Percentiles rank a stretch among this genome's conserved stretches.
Evolutionary conservation across 1,140 invertebrate species (phyloP).

Genomic region (Liolophura sinensis): DNA sequence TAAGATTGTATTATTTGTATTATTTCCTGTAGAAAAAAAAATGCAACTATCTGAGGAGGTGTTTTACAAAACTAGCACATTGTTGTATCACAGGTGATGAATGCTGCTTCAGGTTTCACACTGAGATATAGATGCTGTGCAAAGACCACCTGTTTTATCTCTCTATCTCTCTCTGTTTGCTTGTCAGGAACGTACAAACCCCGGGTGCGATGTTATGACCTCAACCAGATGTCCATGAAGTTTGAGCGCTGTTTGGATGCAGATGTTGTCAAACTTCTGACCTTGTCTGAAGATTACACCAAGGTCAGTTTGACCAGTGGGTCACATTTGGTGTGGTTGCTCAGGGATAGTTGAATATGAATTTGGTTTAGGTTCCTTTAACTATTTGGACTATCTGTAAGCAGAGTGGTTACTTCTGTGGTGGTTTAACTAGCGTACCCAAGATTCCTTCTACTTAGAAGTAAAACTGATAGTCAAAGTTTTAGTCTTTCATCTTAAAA

Average conservation of each 20-base stretch:
- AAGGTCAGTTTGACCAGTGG: conserved; percentile 47
- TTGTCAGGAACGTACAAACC: conserved; percentile 91
- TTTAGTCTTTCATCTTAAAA: too few species aligned
- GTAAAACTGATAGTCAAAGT: too few species aligned
- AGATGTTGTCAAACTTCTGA: conserved; percentile 75
- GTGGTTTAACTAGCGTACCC: not conserved
- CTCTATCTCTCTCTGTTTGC: too few species aligned
- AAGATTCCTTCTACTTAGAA: not conserved
- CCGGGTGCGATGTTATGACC: conserved; percentile 92
- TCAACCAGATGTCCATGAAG: conserved; percentile 94
- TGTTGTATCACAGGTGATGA: too few species aligned
- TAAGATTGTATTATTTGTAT: too few species aligned
- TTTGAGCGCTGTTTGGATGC: conserved; percentile 98
- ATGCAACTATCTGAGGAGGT: too few species aligned
- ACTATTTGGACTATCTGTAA: not conserved
- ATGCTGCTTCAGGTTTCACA: not conserved
- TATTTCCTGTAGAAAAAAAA: too few species aligned
- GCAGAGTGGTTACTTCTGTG: not conserved
- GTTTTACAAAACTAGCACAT: too few species aligned
- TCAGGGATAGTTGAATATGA: conserved; percentile 11
- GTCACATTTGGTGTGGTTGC: not conserved
- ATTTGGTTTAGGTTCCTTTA: not conserved
- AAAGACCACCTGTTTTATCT: not conserved
- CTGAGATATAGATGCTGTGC: not conserved
- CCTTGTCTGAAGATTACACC: conserved; percentile 62